A percentile compares a stretch with the other conserved stretches of the same genome.
These are phyloP conservation scores for Todiramphus chloris DNA, from an alignment of 2,113 vertebrate species.

Conservation along the genomic window DNA sequence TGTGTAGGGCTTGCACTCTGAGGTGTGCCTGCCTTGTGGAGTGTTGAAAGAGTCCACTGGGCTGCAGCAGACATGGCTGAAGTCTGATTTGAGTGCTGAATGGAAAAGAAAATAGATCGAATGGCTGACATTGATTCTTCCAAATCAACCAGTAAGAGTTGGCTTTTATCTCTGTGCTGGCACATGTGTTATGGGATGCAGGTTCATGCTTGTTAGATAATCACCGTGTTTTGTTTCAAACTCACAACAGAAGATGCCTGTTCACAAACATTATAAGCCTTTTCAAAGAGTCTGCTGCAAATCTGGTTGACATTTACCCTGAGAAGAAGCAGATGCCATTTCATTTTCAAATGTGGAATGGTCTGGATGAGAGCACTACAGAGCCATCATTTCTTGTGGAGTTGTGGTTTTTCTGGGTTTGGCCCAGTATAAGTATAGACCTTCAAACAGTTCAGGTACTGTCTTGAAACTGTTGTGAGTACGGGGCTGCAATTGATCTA, in stretches of 20 bases:
- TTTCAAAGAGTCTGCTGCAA: background rate
- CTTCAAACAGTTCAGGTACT: background rate
- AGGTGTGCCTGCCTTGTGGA: background rate
- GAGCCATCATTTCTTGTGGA: background rate
- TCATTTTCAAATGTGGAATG: background rate
- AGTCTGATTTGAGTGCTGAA: background rate
- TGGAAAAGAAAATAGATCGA: background rate
- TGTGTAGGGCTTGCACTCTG: background rate
- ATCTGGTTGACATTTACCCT: background rate
- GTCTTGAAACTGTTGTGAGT: background rate
- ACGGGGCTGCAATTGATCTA: background rate
- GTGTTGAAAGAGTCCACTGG: background rate
- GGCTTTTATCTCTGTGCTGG: constrained; percentile 39
- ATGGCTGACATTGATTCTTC: constrained; percentile 13
- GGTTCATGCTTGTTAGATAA: constrained; percentile 52
- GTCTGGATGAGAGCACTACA: background rate
- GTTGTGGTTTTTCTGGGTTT: background rate
- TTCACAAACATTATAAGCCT: background rate
- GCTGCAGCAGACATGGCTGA: background rate
- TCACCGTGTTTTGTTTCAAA: background rate
- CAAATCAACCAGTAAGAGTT: background rate
- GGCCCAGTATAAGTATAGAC: background rate
- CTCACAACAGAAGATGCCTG: background rate
- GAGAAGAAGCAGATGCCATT: background rate
- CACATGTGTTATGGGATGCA: background rate